Base-by-base conservation (phyloP, 2,113 vertebrate species). In the Paradoxurus hermaphroditus region DNA sequence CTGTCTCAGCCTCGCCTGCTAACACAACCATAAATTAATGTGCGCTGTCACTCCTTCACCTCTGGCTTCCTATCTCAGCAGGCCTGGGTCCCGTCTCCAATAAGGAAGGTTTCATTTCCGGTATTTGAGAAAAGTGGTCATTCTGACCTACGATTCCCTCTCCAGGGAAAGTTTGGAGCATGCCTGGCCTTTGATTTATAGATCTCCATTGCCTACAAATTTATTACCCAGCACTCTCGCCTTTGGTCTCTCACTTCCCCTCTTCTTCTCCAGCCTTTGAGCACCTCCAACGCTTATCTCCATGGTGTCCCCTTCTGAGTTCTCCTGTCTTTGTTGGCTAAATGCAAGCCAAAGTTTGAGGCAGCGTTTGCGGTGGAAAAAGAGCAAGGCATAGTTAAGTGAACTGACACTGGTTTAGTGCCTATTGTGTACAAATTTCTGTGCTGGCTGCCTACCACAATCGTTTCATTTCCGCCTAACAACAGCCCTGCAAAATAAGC, bases 171-270 rank as follows among this genome's bases (percentile, higher is more conserved):
- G 95, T 98, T 99, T 99, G 98, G 98, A 98, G 98, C 97, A 99
- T 98, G 97, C 97, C 97, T 98, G 91, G 95, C 82, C 36, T 98
- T 98, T 99, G 99, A 99, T 99, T 99, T 99, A 99, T 98, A 98
- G 91, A 96, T 97, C 97, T 97, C 98, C 97, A 98, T 98, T 99
- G 98, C 98, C 98, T 97, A 93, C 98, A 98, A 2, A 98, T 99
- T 99, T 99, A 99, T 99, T 98, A 98, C 98, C 96, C 91, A 95
- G 88, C 97, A 98, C 97, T 97, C 79, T 68, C 0, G 1, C 49
- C 46, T 91, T 84, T 46, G 18, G 85, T 96, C 89, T 85, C 83
- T 91, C 53, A 27, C 19, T 46, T 6, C 21, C 53, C 15, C 0
- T 84, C 94, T 94, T 96, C 86, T 94, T 96, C 89, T 93, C 85